Conservation (phyloP, 2,888 invertebrate genomes). For the Gonocerus acuteangulatus region DNA sequence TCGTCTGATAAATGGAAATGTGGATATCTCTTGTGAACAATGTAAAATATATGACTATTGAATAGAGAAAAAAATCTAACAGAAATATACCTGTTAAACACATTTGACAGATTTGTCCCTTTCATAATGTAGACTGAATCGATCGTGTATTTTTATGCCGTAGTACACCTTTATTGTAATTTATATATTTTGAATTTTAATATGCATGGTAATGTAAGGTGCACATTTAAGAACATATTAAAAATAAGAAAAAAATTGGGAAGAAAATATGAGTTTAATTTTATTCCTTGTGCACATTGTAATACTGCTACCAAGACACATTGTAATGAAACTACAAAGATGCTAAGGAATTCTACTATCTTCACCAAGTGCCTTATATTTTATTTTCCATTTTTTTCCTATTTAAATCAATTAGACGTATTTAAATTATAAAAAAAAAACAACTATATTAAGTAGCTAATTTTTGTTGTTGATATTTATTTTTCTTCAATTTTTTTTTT, state of each 20-base stretch:
- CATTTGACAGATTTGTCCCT: conserved; percentile 3
- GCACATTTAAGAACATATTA: background rate
- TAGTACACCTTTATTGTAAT: conserved; percentile 3
- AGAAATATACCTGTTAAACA: background rate
- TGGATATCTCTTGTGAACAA: background rate
- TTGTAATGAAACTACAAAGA: too few species aligned
- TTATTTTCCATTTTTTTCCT: conserved; percentile 12
- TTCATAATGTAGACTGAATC: conserved; percentile 4
- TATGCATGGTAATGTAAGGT: background rate
- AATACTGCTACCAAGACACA: too few species aligned
- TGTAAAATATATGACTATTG: too few species aligned
- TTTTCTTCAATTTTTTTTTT: conserved; percentile 1
- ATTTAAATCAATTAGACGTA: conserved; percentile 1
- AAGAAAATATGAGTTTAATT: background rate
- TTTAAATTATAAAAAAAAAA: background rate
- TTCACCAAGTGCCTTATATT: conserved; percentile 24
- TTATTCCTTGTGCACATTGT: background rate
- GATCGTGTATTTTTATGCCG: conserved; percentile 8
- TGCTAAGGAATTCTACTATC: background rate
- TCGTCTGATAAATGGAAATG: too few species aligned
- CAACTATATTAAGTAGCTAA: background rate
- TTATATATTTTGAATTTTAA: conserved; percentile 4
- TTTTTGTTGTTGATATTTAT: conserved; percentile 4
- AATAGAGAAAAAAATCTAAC: too few species aligned
- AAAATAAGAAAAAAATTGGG: background rate